Evolutionary conservation across 2,113 vertebrate species (phyloP), one percentile per base, ranked within the genome.

Genomic region (Nycticryphes semicollaris): DNA sequence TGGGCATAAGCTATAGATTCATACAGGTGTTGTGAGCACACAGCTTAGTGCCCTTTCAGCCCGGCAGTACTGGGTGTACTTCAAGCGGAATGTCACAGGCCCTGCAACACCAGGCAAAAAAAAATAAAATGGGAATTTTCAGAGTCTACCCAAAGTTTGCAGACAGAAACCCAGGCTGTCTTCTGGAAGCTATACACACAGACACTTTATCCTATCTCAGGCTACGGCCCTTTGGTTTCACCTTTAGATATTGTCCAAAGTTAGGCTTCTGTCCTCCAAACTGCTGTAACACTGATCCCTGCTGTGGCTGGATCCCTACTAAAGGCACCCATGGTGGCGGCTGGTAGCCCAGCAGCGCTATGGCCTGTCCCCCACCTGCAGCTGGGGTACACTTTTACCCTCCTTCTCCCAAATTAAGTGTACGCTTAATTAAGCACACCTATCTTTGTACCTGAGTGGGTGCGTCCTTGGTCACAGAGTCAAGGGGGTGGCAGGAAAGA

Each of bases 261-360:
- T 22, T 4, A 22, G 7, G 23, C 23, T 59, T 37, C 54, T 15
- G 31, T 20, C 24, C 48, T 4, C 6, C 37, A 69, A 19, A 48
- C 6, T n/a, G 35, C 1, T 12, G 21, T 1, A n/a, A 6, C 5
- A 23, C 72, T 0, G 18, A 31, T 25, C 8, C 33, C 8, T 2
- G 0, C 14, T 12, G 60, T 13, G 60, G 33, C 19, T 22, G 2
- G 59, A 24, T 21, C 23, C 45, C 45, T 47, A 21, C 7, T 2
- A 3, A 51, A 27, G 8, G 30, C 30, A 10, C 0, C 2, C 13
- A 33, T 1, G 30, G 45, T 7, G 6, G 35, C 1, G 17, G 25
- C n/a, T 8, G 0, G 15, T 37, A 35, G 33, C 64, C 24, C 35
- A 4, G 31, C 60, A 59, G 22, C 22, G 7, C 82, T 43, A 5